These are phyloP conservation scores for Crossaster papposus DNA, from an alignment of 53 echinoderm and acorn worm genomes.

Conservation along the genomic window DNA sequence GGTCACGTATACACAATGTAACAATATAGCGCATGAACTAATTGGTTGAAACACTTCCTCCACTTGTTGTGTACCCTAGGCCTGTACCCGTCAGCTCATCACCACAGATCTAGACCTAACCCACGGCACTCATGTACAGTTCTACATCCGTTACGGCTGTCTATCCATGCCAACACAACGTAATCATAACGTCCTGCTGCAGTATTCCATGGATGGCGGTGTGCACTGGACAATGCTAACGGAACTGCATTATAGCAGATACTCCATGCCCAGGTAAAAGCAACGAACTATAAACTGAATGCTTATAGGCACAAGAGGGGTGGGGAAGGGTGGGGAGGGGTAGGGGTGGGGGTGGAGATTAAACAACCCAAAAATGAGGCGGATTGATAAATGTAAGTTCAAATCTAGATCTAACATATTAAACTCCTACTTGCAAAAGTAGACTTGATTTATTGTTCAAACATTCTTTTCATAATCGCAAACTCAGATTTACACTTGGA, in stretches of 20 bases:
- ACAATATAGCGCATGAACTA: neutral
- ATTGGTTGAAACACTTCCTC: neutral
- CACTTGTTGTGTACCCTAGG: slow-evolving; percentile 34
- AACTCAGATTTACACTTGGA: too few species aligned
- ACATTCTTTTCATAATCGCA: too few species aligned
- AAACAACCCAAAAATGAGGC: too few species aligned
- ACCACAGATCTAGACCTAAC: slow-evolving; percentile 83
- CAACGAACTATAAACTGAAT: neutral
- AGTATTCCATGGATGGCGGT: slow-evolving; percentile 89
- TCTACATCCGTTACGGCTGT: slow-evolving; percentile 90
- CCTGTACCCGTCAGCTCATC: slow-evolving; percentile 78
- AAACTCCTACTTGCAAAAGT: too few species aligned
- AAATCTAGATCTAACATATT: too few species aligned
- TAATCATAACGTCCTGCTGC: slow-evolving; percentile 80
- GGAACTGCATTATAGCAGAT: slow-evolving; percentile 78
- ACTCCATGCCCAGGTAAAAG: slow-evolving; percentile 71
- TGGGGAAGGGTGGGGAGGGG: too few species aligned
- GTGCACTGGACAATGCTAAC: slow-evolving; percentile 76
- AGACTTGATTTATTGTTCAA: too few species aligned
- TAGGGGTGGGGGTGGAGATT: neutral
- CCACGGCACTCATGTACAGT: slow-evolving; percentile 81
- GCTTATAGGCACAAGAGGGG: neutral
- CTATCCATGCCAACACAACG: slow-evolving; percentile 62
- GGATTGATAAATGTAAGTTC: too few species aligned
- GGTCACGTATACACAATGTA: too few species aligned